These are phyloP conservation scores for Proales similis DNA, from an alignment of 1,140 invertebrate species.

Conservation along the genomic window DNA sequence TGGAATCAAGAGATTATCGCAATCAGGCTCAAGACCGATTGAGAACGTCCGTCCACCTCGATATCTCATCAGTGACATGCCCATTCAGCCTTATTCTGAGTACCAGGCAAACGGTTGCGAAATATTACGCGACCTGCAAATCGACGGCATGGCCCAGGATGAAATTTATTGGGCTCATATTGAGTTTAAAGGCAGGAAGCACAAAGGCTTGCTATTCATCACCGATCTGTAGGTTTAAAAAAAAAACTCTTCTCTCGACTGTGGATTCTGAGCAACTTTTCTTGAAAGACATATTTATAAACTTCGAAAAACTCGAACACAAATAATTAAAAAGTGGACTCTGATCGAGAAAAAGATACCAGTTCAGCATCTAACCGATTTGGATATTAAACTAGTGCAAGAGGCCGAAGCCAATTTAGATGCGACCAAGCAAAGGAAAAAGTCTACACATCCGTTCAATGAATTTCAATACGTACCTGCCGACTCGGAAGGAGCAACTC, in stretches of 20 bases:
- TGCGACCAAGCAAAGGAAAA: no score
- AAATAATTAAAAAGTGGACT: slow-evolving; percentile 35
- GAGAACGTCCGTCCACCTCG: slow-evolving; percentile 15
- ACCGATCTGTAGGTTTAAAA: no score
- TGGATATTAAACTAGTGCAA: no score
- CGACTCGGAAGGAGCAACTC: no score
- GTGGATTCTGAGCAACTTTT: no score
- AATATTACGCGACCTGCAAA: slow-evolving; percentile 31
- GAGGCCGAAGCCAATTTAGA: no score
- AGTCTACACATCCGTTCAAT: no score
- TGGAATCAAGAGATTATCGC: slow-evolving; percentile 23
- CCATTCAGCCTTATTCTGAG: slow-evolving; percentile 25
- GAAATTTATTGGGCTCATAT: slow-evolving; percentile 35
- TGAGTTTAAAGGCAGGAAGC: neutral
- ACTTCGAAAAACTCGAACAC: slow-evolving; percentile 11
- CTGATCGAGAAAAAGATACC: neutral
- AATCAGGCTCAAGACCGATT: slow-evolving; percentile 15
- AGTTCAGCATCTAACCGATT: slow-evolving; percentile 16
- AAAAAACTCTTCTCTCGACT: no score
- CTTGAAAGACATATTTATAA: neutral
- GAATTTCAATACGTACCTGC: no score
- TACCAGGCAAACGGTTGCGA: slow-evolving; percentile 36
- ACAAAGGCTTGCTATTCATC: slow-evolving; percentile 1
- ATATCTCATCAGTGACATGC: slow-evolving; percentile 20
- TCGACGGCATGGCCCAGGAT: slow-evolving; percentile 19